phyloP scores from a whole-genome alignment of 2,888 invertebrate genomes.

The Agrypnus murinus region DNA sequence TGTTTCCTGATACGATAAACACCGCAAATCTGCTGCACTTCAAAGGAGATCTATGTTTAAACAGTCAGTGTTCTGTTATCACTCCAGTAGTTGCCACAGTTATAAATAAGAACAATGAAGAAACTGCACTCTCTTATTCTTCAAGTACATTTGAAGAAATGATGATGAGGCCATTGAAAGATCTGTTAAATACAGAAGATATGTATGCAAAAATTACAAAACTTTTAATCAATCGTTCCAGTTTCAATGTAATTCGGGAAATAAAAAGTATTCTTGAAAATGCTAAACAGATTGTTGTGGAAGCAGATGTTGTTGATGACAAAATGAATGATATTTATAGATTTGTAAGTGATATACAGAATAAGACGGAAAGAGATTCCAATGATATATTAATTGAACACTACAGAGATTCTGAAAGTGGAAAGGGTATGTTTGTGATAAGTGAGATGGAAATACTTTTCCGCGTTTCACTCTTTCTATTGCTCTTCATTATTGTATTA shows the following conservation, averaged over 20 bases:
- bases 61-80: background rate
- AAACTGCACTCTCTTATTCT: background rate
- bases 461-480: conserved; percentile 23
- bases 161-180: background rate
- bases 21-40: background rate
- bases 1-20: background rate
- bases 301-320: background rate
- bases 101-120: background rate
- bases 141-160: background rate
- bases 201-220: no score
- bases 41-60: background rate
- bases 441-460: conserved; percentile 21
- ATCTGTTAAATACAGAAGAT: background rate
- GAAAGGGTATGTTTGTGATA: background rate
- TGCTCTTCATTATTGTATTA: conserved; percentile 26
- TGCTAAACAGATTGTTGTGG: background rate
- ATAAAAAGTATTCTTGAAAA: background rate
- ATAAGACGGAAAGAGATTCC: background rate
- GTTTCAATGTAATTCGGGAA: background rate
- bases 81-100: background rate
- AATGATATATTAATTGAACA: background rate
- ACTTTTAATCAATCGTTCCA: no score
- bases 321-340: background rate
- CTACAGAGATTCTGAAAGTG: background rate
- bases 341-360: background rate